Percentiles rank a stretch among this genome's conserved stretches.
These are phyloP conservation scores for Scleropages formosus DNA, from an alignment of 2,797 vertebrate species.

Conservation along the genomic window DNA sequence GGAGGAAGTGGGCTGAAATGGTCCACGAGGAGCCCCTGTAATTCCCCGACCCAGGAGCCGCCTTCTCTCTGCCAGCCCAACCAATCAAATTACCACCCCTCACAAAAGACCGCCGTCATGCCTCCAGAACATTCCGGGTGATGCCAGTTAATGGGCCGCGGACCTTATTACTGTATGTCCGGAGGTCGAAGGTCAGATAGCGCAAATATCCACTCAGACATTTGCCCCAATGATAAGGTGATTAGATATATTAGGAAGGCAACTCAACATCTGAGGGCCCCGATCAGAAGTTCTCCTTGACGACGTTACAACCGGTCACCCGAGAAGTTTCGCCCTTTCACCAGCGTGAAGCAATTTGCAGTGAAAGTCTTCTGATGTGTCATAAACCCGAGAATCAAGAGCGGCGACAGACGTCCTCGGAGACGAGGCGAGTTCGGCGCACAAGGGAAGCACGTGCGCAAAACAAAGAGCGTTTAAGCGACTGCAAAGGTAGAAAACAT, in stretches of 20 bases:
- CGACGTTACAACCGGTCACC: background rate
- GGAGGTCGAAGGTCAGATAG: conserved; percentile 73
- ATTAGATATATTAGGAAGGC: conserved; percentile 74
- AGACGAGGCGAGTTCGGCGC: conserved; percentile 50
- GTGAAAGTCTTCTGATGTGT: conserved; percentile 70
- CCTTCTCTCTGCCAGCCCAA: conserved; percentile 85
- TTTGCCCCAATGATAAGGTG: conserved; percentile 85
- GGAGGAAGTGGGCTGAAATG: conserved; percentile 99
- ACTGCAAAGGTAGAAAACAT: conserved; percentile 68
- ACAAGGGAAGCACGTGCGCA: too few relatives aligned
- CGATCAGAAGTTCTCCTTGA: background rate
- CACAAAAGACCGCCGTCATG: conserved; percentile 88
- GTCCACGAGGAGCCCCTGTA: conserved; percentile 93
- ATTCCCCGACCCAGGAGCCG: conserved; percentile 80
- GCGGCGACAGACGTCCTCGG: conserved; percentile 65
- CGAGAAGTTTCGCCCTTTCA: conserved; percentile 27
- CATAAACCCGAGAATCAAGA: conserved; percentile 59
- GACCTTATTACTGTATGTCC: conserved; percentile 71
- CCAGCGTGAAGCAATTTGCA: conserved; percentile 65
- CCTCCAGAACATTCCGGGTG: conserved; percentile 67
- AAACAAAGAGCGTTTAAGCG: too few relatives aligned
- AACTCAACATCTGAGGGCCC: too few relatives aligned
- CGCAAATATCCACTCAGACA: conserved; percentile 79
- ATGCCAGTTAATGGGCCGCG: conserved; percentile 81
- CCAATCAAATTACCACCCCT: conserved; percentile 98